Evolutionary conservation across 2,113 vertebrate genomes (phyloP).

Genomic region (Nerophis ophidion): DNA sequence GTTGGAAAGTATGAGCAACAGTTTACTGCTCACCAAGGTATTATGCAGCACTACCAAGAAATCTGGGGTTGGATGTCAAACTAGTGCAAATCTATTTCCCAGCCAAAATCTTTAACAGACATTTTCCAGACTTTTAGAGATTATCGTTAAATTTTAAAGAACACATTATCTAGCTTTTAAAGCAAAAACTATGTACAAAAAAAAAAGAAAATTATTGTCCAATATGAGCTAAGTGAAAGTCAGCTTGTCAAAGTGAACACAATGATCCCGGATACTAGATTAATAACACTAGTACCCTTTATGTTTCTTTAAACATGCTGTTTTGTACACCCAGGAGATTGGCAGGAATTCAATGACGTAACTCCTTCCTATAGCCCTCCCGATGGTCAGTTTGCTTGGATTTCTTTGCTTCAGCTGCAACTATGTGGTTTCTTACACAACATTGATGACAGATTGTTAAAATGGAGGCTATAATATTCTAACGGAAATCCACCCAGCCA

Average conservation of each 20-base stretch:
- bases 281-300: conserved; percentile 31
- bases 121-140: no score
- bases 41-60: no score
- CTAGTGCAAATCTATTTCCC: no score
- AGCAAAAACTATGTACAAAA: no score
- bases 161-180: no score
- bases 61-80: no score
- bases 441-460: conserved; percentile 55
- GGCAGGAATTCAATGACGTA: conserved; percentile 41
- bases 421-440: conserved; percentile 51
- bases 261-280: conserved; percentile 22
- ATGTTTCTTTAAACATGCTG: neutral
- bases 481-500: conserved; percentile 20
- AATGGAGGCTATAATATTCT: conserved; percentile 29
- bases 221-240: neutral
- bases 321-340: conserved; percentile 11
- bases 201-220: neutral
- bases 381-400: conserved; percentile 14
- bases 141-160: no score
- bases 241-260: no score
- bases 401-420: conserved; percentile 14
- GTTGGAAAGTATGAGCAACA: no score
- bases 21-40: no score
- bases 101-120: no score
- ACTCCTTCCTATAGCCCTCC: conserved; percentile 2